A percentile compares a stretch with the other conserved stretches of the same genome.
Evolutionary conservation across 2,113 vertebrate genomes (phyloP).

Genomic region (Dinomys branickii): DNA sequence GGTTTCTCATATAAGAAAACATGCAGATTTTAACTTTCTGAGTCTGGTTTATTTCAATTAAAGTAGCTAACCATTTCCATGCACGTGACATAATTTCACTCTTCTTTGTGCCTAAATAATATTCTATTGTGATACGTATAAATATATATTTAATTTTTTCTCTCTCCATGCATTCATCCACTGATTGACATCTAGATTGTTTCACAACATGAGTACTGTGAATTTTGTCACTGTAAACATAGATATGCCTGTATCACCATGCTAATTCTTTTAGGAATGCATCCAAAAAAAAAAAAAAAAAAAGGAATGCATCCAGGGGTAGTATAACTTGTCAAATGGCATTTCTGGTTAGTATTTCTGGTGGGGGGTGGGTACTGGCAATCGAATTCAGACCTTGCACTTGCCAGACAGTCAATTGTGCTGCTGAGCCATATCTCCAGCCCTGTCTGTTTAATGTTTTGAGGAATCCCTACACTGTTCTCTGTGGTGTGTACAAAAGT

Average conservation of each 20-base stretch:
- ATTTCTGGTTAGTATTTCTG: neutral
- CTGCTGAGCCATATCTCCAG: too few species aligned
- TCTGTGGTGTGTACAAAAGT: neutral
- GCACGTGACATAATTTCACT: neutral
- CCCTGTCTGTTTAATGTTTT: neutral
- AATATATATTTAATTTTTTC: neutral
- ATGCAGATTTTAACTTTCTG: neutral
- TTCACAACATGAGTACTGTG: neutral
- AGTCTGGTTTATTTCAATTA: neutral
- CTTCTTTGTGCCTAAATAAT: neutral
- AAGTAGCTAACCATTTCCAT: neutral
- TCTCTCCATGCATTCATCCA: neutral
- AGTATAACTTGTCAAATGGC: neutral
- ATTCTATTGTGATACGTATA: neutral
- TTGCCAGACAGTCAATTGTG: too few species aligned
- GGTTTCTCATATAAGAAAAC: neutral
- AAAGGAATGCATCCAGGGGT: neutral
- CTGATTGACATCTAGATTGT: neutral
- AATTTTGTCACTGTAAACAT: neutral
- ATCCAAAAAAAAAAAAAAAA: too few species aligned
- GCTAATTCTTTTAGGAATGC: neutral
- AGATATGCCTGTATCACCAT: neutral
- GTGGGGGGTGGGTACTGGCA: too few species aligned
- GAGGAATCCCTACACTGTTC: neutral
- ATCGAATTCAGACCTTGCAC: too few species aligned